Conservation (phyloP, 2,888 invertebrate species). For the Coenonympha arcania region DNA sequence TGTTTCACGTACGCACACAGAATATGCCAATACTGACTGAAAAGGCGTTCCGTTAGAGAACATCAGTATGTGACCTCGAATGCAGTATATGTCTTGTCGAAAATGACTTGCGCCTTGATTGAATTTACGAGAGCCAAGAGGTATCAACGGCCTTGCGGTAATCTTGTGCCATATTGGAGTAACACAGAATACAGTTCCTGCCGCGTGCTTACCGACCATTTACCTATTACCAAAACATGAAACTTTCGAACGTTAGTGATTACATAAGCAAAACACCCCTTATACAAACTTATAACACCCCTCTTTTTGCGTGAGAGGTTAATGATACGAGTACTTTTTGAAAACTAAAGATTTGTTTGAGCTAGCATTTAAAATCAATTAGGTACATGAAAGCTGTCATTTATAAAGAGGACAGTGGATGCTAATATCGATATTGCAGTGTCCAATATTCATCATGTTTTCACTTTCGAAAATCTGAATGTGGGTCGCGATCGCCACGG, state of each 20-base stretch:
- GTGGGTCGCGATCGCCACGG: conserved; percentile 50
- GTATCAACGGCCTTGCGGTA: conserved; percentile 20
- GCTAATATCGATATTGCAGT: conserved; percentile 43
- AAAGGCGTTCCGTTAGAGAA: conserved; percentile 58
- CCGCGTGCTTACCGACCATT: too few relatives aligned
- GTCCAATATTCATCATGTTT: conserved; percentile 48
- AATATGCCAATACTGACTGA: conserved; percentile 48
- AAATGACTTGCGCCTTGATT: conserved; percentile 46
- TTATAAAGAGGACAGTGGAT: conserved; percentile 46
- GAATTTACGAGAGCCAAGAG: conserved; percentile 4
- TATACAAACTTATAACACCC: too few relatives aligned
- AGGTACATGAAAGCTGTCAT: conserved; percentile 33
- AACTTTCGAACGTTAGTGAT: too few relatives aligned
- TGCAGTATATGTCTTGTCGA: conserved; percentile 33
- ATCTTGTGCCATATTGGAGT: background rate
- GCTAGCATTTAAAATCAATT: conserved; percentile 50
- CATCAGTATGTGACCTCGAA: conserved; percentile 49
- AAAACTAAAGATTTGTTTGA: conserved; percentile 48
- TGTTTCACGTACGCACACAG: conserved; percentile 49
- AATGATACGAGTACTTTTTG: too few relatives aligned
- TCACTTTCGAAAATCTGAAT: conserved; percentile 49
- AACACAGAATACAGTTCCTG: conserved; percentile 3
- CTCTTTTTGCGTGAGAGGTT: too few relatives aligned
- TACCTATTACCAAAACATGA: too few relatives aligned
- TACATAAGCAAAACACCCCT: too few relatives aligned